Percentiles rank a stretch among this genome's conserved stretches.
These are phyloP conservation scores for Eulemur rufifrons DNA, from an alignment of 2,113 vertebrate genomes.

Conservation along the genomic window DNA sequence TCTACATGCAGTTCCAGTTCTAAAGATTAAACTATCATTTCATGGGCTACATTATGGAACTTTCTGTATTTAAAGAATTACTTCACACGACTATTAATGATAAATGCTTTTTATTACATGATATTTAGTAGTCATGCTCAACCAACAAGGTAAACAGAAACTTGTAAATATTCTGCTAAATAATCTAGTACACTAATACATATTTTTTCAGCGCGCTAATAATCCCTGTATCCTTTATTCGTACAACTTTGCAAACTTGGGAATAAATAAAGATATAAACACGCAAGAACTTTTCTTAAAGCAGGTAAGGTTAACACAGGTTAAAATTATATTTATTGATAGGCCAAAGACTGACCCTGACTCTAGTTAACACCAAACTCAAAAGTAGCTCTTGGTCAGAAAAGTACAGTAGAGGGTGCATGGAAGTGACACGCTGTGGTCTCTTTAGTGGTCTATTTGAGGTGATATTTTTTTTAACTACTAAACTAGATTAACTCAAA, in stretches of 20 bases:
- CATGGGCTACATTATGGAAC: constrained; percentile 32
- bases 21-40: constrained; percentile 62
- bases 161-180: constrained; percentile 52
- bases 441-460: constrained; percentile 42
- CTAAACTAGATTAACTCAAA: constrained; percentile 69
- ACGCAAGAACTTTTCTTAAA: constrained; percentile 57
- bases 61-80: constrained; percentile 72
- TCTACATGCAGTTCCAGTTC: constrained; percentile 63
- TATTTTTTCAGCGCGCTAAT: constrained; percentile 22
- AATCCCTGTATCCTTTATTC: constrained; percentile 63
- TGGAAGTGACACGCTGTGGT: constrained; percentile 37
- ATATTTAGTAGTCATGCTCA: constrained; percentile 70
- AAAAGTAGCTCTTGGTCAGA: constrained; percentile 65
- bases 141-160: constrained; percentile 64
- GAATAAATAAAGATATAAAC: constrained; percentile 80
- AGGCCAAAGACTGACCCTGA: constrained; percentile 23
- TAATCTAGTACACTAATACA: constrained; percentile 54
- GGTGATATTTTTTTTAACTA: constrained; percentile 24
- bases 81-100: constrained; percentile 56
- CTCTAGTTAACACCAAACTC: constrained; percentile 63
- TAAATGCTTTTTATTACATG: constrained; percentile 71
- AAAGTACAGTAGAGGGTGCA: constrained; percentile 33
- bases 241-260: constrained; percentile 67
- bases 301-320: constrained; percentile 69
- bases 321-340: constrained; percentile 72